Percentiles rank a stretch among this genome's conserved stretches.
These are phyloP conservation scores for Amphipoea oculea DNA, from an alignment of 2,888 invertebrate species.

Conservation along the genomic window DNA sequence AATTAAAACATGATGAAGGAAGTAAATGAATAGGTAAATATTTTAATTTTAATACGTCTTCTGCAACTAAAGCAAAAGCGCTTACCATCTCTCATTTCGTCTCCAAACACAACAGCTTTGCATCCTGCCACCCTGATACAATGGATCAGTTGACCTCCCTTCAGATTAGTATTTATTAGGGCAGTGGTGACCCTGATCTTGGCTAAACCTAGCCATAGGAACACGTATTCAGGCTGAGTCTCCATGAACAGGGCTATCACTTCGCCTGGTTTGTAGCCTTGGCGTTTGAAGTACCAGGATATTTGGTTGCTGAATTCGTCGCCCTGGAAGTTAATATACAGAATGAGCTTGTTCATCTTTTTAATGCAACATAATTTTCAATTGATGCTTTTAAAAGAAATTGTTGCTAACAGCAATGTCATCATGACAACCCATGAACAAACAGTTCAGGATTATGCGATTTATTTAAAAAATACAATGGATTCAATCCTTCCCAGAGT, in stretches of 20 bases:
- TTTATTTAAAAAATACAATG: background rate
- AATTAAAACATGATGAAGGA: background rate
- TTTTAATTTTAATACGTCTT: background rate
- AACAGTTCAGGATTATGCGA: background rate
- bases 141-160: conserved; percentile 94
- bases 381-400: background rate
- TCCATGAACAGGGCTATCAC: conserved; percentile 97
- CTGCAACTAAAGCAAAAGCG: conserved; percentile 19
- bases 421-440: no score
- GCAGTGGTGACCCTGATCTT: conserved; percentile 96
- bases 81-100: conserved; percentile 90
- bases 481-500: background rate
- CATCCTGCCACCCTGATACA: conserved; percentile 94
- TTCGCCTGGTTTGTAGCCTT: conserved; percentile 92
- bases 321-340: conserved; percentile 78
- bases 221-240: conserved; percentile 96
- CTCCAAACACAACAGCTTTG: conserved; percentile 94
- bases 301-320: conserved; percentile 91
- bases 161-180: conserved; percentile 96
- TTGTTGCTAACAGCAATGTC: background rate
- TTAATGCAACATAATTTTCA: background rate
- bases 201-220: conserved; percentile 97
- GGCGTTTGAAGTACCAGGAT: conserved; percentile 90
- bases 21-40: no score
- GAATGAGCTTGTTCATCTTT: background rate